These are phyloP conservation scores for Lasiommata megera DNA, from an alignment of 2,888 invertebrate genomes.

Conservation along the genomic window DNA sequence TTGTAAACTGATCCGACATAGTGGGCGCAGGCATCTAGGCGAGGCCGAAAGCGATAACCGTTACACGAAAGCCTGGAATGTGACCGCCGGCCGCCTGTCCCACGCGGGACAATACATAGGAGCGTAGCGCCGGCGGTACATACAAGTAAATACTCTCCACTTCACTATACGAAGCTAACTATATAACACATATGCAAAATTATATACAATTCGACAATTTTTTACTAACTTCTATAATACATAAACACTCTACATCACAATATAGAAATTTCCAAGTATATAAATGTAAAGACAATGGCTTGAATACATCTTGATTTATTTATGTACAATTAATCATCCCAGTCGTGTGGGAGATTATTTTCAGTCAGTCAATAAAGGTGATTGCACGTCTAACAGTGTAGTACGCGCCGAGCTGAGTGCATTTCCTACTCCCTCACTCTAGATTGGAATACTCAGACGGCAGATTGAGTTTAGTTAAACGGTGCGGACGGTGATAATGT, in stretches of 20 bases:
- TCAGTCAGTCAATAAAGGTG: neutral
- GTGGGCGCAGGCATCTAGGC: slow-evolving; percentile 9
- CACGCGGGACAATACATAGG: slow-evolving; percentile 13
- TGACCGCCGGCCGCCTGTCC: slow-evolving; percentile 38
- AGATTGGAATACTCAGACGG: too few species aligned
- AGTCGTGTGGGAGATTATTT: neutral
- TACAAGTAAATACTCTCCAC: slow-evolving; percentile 23
- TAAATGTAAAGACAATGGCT: neutral
- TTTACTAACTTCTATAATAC: slow-evolving; percentile 69
- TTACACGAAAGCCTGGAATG: slow-evolving; percentile 70
- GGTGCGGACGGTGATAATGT: neutral
- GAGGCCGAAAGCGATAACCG: slow-evolving; percentile 51
- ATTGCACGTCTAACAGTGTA: neutral
- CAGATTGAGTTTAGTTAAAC: too few species aligned
- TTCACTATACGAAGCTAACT: slow-evolving; percentile 31
- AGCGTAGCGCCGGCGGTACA: slow-evolving; percentile 17
- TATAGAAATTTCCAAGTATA: slow-evolving; percentile 8
- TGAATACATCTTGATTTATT: neutral
- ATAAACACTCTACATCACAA: slow-evolving; percentile 37
- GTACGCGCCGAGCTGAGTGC: too few species aligned
- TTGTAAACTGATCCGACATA: neutral
- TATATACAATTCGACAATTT: slow-evolving; percentile 65
- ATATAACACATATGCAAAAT: slow-evolving; percentile 54
- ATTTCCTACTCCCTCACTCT: too few species aligned
- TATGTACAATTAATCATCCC: neutral